These are phyloP conservation scores for Drosophila pegasa DNA, from an alignment of 2,888 invertebrate species.

Conservation along the genomic window DNA sequence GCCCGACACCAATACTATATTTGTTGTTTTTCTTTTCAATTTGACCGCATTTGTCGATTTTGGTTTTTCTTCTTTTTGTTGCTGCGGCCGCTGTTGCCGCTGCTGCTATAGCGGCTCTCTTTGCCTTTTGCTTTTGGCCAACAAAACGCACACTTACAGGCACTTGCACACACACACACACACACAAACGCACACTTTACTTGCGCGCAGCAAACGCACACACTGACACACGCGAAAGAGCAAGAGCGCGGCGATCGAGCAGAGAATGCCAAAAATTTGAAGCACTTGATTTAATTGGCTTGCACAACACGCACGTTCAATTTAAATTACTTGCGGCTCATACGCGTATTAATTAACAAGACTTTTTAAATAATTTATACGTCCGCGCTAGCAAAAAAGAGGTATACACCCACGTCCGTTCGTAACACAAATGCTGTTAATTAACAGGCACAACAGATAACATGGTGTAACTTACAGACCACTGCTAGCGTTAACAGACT, in stretches of 20 bases:
- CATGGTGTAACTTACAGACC: conserved; percentile 40
- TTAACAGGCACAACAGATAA: conserved; percentile 46
- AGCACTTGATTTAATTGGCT: conserved; percentile 42
- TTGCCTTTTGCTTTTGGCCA: conserved; percentile 69
- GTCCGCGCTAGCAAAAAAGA: conserved; percentile 59
- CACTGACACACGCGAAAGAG: conserved; percentile 36
- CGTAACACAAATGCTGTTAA: conserved; percentile 57
- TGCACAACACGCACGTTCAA: conserved; percentile 40
- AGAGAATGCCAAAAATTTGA: conserved; percentile 47
- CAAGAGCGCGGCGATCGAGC: conserved; percentile 53
- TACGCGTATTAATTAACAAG: conserved; percentile 52
- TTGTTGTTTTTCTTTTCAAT: conserved; percentile 76
- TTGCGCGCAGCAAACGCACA: conserved; percentile 47
- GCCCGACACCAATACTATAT: conserved; percentile 53
- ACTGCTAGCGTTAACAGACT: conserved; percentile 29
- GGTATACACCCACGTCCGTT: conserved; percentile 66
- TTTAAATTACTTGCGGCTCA: conserved; percentile 50
- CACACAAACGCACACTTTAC: conserved; percentile 41
- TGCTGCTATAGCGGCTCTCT: conserved; percentile 63
- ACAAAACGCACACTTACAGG: conserved; percentile 64
- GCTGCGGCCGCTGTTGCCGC: conserved; percentile 41
- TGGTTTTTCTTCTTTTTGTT: conserved; percentile 66
- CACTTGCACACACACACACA: conserved; percentile 50
- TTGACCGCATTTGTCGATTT: conserved; percentile 79
- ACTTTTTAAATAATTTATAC: conserved; percentile 46